Evolutionary conservation across 2,113 vertebrate species (phyloP), one percentile per base, ranked within the genome.

Genomic region (Oreochromis spilurus): DNA sequence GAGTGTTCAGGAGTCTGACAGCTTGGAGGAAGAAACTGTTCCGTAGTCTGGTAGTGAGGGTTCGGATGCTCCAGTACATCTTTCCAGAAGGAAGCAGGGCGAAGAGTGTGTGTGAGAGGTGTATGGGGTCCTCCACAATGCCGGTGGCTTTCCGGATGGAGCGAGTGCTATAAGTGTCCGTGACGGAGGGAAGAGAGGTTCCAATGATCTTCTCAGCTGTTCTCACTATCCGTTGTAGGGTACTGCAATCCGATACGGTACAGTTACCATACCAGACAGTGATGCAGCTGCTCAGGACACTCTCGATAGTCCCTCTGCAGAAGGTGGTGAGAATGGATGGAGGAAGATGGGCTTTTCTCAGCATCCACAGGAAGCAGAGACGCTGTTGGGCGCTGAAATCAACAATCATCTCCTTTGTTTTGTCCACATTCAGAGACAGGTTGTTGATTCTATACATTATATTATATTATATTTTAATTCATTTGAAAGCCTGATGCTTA

Each of bases 301-400:
- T 55, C 53, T 24, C 0, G 21, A 13, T 55, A 55, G 1, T 55
- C 1, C 52, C 52, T 53, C 21, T 7, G 21, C 12, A 55, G 53
- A 55, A 55, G 10, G 1, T 55, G 53, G 53, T 55, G 12, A 55
- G 21, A 55, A 24, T 55, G 5, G 53, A 55, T 24, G 11, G 53
- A 55, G 53, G 53, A 24, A 55, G 21, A 24, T 7, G 53, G 4
- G 53, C 21, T 24, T 55, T 55, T 55, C 53, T 13, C 21, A 55
- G 6, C 21, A 55, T 55, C 6, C 0, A 1, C 21, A 55, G 53
- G 53, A 55, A 55, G 21, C 24, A 55, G 53, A 55, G 21, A 24
- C 1, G 3, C 53, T 24, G 21, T 55, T 54, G 53, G 21, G 53
- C 53, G n/a, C 53, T 54, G 53, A 54, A 54, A 6, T 54, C 2